A percentile compares a stretch with the other conserved stretches of the same genome.
These are phyloP conservation scores for Phalacrocorax pelagicus DNA, from an alignment of 2,113 vertebrate genomes.

Conservation along the genomic window DNA sequence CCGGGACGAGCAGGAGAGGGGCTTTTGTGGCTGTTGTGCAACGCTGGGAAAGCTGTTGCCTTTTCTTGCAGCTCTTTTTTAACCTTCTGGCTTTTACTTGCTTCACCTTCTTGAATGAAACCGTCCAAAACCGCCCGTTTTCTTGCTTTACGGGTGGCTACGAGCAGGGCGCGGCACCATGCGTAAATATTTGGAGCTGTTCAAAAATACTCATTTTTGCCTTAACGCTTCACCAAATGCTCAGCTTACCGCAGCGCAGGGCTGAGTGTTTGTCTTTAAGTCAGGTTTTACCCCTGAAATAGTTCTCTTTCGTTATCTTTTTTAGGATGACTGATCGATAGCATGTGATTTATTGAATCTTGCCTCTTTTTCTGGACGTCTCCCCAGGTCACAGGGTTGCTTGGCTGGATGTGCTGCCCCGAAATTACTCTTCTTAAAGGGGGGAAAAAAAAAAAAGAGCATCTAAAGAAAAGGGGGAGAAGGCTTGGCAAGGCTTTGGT, in stretches of 20 bases:
- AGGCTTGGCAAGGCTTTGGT: background rate
- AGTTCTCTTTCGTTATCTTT: background rate
- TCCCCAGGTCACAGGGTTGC: background rate
- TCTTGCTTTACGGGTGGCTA: no score
- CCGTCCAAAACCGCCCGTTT: background rate
- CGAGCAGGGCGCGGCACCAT: fast-evolving
- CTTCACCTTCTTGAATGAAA: background rate
- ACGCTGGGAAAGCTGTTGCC: background rate
- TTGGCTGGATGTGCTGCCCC: background rate
- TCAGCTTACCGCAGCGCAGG: no score
- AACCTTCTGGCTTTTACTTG: background rate
- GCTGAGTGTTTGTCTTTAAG: background rate
- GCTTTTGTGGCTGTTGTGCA: background rate
- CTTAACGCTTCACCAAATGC: background rate
- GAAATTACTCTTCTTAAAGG: background rate
- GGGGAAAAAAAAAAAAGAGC: no score
- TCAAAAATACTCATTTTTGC: background rate
- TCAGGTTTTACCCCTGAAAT: background rate
- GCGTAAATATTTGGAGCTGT: background rate
- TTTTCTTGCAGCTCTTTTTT: background rate
- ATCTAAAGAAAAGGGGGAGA: background rate
- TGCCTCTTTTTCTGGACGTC: background rate
- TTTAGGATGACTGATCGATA: background rate
- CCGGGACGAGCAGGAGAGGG: background rate
- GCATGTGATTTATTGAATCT: background rate